phyloP scores from a whole-genome alignment of 2,888 invertebrate genomes.

The Drosophila barbarae region DNA sequence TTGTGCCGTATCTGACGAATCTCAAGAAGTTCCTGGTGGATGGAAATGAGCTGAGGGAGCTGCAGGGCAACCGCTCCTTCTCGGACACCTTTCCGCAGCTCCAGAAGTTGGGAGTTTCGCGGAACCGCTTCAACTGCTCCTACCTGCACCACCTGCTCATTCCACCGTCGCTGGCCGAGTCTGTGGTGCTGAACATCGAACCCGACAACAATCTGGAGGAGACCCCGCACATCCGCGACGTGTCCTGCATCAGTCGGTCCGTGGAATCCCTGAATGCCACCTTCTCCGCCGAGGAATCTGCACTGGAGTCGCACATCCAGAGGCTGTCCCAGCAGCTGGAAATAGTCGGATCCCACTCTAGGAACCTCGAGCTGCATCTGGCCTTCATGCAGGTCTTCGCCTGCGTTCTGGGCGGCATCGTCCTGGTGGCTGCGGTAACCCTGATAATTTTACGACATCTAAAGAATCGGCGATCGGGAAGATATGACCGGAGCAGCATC shows the following conservation, averaged over 20 bases:
- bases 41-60: conserved; percentile 76
- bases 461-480: conserved; percentile 61
- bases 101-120: conserved; percentile 74
- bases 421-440: conserved; percentile 47
- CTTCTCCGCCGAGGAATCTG: conserved; percentile 13
- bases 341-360: conserved; percentile 63
- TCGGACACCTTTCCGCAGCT: conserved; percentile 75
- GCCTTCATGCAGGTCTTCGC: conserved; percentile 68
- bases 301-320: conserved; percentile 25
- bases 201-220: conserved; percentile 70
- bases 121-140: conserved; percentile 78
- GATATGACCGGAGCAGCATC: conserved; percentile 74
- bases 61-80: conserved; percentile 74
- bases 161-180: conserved; percentile 68
- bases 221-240: conserved; percentile 77
- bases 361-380: conserved; percentile 71
- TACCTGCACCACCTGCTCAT: conserved; percentile 76
- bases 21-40: conserved; percentile 76
- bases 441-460: conserved; percentile 50
- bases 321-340: conserved; percentile 64
- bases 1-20: conserved; percentile 76
- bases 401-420: conserved; percentile 49
- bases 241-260: conserved; percentile 69
- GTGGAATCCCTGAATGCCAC: conserved; percentile 1
- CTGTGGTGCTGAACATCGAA: conserved; percentile 75